A percentile compares a stretch with the other conserved stretches of the same genome.
These are phyloP conservation scores for Anomalospiza imberbis DNA, from an alignment of 2,797 vertebrate genomes.

Conservation along the genomic window DNA sequence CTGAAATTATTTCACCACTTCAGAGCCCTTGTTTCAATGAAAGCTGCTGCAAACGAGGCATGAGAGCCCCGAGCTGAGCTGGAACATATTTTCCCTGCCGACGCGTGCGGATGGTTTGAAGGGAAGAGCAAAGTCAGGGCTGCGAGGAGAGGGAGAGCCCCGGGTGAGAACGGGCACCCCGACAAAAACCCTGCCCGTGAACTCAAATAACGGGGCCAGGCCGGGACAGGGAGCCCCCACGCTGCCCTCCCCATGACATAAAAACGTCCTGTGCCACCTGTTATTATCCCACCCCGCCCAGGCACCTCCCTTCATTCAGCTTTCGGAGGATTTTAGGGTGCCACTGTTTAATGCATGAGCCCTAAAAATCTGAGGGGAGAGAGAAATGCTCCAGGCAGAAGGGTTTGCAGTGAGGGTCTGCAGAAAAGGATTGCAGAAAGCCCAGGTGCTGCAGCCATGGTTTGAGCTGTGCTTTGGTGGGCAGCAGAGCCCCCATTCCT, in stretches of 20 bases:
- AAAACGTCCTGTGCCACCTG: not conserved
- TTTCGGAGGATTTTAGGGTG: not conserved
- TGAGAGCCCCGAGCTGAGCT: not conserved
- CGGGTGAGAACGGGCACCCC: not conserved
- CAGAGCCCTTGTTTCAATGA: slow-evolving; percentile 5
- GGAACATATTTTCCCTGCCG: not conserved
- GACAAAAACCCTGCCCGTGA: not conserved
- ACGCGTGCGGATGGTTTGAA: accelerated
- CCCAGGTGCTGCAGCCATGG: not conserved
- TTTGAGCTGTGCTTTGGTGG: not conserved
- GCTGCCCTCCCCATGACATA: not conserved
- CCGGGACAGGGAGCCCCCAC: not conserved
- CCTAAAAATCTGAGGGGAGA: not conserved
- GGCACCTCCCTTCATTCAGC: not conserved
- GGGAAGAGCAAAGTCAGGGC: not conserved
- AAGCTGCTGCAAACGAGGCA: not conserved
- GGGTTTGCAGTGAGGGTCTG: no score
- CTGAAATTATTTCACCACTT: slow-evolving; percentile 15
- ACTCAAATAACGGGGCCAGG: not conserved
- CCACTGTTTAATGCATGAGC: not conserved
- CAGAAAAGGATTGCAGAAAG: not conserved
- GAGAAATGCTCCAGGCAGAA: not conserved
- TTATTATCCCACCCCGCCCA: not conserved
- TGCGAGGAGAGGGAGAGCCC: not conserved
- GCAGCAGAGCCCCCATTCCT: not conserved